phyloP scores from a whole-genome alignment of 2,797 vertebrate species.

The Parauchenoglanis punctatus region DNA sequence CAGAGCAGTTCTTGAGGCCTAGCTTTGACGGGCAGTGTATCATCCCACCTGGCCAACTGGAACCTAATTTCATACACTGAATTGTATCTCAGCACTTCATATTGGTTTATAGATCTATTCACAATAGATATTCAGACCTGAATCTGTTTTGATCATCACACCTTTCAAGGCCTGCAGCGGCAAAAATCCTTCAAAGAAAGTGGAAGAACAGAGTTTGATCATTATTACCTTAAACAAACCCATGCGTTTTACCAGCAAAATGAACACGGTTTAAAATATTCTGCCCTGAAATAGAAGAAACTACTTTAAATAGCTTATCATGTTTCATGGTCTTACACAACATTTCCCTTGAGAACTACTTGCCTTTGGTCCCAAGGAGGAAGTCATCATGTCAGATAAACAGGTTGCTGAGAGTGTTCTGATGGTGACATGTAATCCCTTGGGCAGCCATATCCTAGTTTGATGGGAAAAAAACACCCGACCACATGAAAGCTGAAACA shows the following conservation, averaged over 20 bases:
- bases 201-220: neutral
- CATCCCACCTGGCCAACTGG: neutral
- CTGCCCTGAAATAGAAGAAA: conserved; percentile 27
- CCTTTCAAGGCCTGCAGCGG: neutral
- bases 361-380: conserved; percentile 37
- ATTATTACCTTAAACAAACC: neutral
- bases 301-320: conserved; percentile 14
- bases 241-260: neutral
- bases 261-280: neutral
- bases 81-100: neutral
- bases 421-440: conserved; percentile 49
- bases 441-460: conserved; percentile 37
- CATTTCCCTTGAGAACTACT: conserved; percentile 4
- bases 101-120: neutral
- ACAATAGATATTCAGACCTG: neutral
- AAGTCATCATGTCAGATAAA: conserved; percentile 53
- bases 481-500: conserved; percentile 59
- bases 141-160: neutral
- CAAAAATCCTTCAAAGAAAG: neutral
- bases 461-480: conserved; percentile 42
- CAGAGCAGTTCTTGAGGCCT: neutral
- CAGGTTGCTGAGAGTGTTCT: conserved; percentile 39
- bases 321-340: conserved; percentile 17
- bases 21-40: neutral
- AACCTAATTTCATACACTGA: neutral